Conservation (phyloP, 1,140 invertebrate genomes). For the Plutomurus gul region DNA sequence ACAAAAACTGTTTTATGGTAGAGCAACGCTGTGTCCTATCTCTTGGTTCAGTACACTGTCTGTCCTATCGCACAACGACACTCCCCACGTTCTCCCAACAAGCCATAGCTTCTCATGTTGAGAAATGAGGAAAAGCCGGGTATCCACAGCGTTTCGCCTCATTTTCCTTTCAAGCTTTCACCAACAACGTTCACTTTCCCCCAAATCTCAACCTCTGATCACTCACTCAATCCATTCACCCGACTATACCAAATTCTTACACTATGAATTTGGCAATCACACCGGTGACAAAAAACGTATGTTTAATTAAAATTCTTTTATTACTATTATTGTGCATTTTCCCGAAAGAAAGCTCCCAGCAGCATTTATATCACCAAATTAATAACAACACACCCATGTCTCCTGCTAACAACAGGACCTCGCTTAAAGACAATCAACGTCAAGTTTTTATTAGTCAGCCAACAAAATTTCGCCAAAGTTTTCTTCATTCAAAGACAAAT, state of each 20-base stretch:
- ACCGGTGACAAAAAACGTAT: background rate
- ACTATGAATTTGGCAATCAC: constrained; percentile 4
- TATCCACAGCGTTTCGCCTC: background rate
- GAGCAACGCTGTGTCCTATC: too few species aligned
- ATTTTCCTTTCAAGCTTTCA: constrained; percentile 7
- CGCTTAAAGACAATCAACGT: background rate
- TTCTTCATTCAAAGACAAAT: background rate
- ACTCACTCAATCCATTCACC: background rate
- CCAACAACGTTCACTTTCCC: constrained; percentile 9
- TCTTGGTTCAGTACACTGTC: background rate
- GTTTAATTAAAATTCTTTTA: constrained; percentile 23
- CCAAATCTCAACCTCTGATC: background rate
- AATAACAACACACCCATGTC: background rate
- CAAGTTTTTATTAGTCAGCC: background rate
- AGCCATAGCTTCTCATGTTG: background rate
- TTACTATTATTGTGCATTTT: background rate
- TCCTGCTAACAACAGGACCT: background rate
- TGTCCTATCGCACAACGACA: background rate
- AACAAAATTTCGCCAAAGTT: constrained; percentile 1
- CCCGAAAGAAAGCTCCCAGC: background rate
- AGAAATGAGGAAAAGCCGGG: constrained; percentile 14
- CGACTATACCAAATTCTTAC: background rate
- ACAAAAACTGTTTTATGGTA: too few species aligned
- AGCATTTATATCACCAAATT: background rate
- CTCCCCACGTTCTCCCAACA: background rate